Base-by-base conservation (phyloP, 2,888 invertebrate species). In the Meiosimyza platycephala region DNA sequence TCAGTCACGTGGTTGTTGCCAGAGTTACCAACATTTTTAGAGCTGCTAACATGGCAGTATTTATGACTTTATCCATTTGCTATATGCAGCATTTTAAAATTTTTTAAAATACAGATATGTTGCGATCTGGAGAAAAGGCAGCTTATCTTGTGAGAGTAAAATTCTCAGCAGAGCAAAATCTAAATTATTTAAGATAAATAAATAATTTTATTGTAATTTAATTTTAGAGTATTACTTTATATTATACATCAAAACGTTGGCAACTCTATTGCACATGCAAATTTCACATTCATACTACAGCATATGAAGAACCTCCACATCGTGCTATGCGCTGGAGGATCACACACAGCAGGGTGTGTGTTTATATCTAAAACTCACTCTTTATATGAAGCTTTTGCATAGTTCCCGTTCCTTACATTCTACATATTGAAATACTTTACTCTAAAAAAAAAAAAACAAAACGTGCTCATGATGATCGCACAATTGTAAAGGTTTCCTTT, bases 301-400 rank as follows among this genome's bases (percentile, higher is more conserved):
- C 63, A 64, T 54, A 33, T 66, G 57, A 16, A 57, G 68, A 59
- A 59, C 57, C 68, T 40, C 68, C 50, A 28, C 68, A 50, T 57
- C 48, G 57, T 47, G 4, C 50, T 57, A 15, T 22, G 48, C 18
- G 51, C 50, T 15, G 28, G 50, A 28, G 57, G 68, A 68, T 68
- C 66, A 59, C 57, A 74, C 78, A 71, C 76, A 78, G 80, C 81
- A 81, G 83, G 84, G 85, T 83, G 84, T 85, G 85, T 79, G 76
- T 79, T 63, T 48, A 6, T 11, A 18, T 13, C 63, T 6, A 48
- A 48, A 63, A n/a, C 18, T 18, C n/a, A 18, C 12, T 18, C 48
- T 40, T n/a, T 63, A 79, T 55, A 48, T 51, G 66, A 48, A 28
- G 64, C 47, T 52, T 65, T n/a, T 52, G 40, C 40, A 6, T 6